phyloP scores from a whole-genome alignment of 2,113 vertebrate genomes.

The Calypte anna region DNA sequence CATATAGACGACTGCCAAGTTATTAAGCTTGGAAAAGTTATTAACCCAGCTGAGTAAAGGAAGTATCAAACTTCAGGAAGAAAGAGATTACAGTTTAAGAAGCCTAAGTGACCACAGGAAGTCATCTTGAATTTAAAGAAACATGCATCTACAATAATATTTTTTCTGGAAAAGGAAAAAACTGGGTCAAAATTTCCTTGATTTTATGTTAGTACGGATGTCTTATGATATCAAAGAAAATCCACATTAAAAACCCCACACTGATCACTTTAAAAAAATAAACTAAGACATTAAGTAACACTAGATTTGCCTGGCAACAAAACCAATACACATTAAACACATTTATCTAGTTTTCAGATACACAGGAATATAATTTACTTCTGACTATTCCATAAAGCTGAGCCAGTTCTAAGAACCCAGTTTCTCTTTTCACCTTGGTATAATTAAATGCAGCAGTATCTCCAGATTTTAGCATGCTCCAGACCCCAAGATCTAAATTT shows the following conservation, averaged over 20 bases:
- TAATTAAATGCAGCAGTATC: not conserved
- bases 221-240: not conserved
- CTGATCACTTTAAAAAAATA: not conserved
- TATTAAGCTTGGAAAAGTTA: not conserved
- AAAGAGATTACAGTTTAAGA: not conserved
- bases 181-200: accelerated
- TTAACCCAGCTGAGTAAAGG: not conserved
- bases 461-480: not conserved
- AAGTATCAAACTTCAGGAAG: not conserved
- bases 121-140: not conserved
- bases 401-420: not conserved
- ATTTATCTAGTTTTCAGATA: not conserved
- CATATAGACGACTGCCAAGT: not conserved
- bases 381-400: not conserved
- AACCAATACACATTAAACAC: not conserved
- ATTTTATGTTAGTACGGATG: not conserved
- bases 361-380: not conserved
- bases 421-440: not conserved
- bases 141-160: not conserved
- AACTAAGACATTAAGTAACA: not conserved
- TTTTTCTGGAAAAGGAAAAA: not conserved
- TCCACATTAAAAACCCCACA: not conserved
- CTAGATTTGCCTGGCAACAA: not conserved
- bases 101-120: not conserved
- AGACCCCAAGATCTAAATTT: not conserved